Evolutionary conservation across 2,888 invertebrate species (phyloP).

Genomic region (Morpho achilles): DNA sequence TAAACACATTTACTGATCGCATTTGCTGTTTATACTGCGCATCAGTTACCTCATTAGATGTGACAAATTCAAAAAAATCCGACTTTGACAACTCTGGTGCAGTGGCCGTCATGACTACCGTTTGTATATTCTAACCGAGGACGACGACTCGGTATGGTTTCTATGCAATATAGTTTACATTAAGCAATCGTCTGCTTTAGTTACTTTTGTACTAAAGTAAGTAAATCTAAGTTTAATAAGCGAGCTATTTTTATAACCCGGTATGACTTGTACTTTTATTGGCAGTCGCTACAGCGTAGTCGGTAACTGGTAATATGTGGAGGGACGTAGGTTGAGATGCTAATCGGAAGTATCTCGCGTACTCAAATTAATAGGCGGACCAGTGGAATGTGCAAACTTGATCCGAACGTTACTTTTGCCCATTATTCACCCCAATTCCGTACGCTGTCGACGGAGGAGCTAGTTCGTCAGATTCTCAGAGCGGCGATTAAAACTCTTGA

Average conservation of each 20-base stretch:
- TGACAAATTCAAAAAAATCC: slow-evolving; percentile 94
- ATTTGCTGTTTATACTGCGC: slow-evolving; percentile 84
- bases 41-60: slow-evolving; percentile 87
- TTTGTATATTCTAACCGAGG: slow-evolving; percentile 66
- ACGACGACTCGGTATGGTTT: slow-evolving; percentile 49
- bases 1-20: slow-evolving; percentile 83
- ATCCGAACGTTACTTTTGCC: slow-evolving; percentile 76
- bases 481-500: slow-evolving; percentile 24
- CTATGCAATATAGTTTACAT: slow-evolving; percentile 50
- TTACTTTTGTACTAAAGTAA: slow-evolving; percentile 71
- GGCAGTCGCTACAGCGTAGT: slow-evolving; percentile 71
- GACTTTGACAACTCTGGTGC: slow-evolving; percentile 92
- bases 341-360: slow-evolving; percentile 58
- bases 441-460: slow-evolving; percentile 46
- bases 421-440: slow-evolving; percentile 71
- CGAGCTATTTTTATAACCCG: slow-evolving; percentile 57
- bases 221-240: slow-evolving; percentile 69
- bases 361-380: slow-evolving; percentile 63
- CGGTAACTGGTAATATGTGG: slow-evolving; percentile 69
- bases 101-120: slow-evolving; percentile 92
- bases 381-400: slow-evolving; percentile 73
- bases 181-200: slow-evolving; percentile 31
- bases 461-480: slow-evolving; percentile 43
- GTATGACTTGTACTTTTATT: slow-evolving; percentile 77
- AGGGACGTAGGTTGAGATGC: slow-evolving; percentile 47